Conservation (phyloP, 1,140 invertebrate genomes). For the Grapholita molesta region DNA sequence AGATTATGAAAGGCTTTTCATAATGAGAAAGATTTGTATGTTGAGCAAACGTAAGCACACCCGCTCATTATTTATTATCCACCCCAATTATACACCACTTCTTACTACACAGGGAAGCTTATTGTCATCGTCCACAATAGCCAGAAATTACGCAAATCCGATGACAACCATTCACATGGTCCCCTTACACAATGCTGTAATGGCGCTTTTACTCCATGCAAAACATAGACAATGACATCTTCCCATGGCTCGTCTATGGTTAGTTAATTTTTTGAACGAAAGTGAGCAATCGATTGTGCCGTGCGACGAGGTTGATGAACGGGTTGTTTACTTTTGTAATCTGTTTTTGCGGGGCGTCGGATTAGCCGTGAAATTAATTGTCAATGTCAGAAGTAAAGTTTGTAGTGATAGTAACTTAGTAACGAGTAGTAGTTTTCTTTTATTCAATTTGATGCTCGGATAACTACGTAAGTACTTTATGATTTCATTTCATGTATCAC, state of each 20-base stretch:
- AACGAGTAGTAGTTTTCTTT: too few relatives aligned
- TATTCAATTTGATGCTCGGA: too few relatives aligned
- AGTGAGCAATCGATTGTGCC: constrained; percentile 3
- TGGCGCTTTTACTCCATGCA: constrained; percentile 12
- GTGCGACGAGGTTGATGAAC: neutral
- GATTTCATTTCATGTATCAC: too few relatives aligned
- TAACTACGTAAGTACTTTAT: too few relatives aligned
- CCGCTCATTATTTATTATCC: neutral
- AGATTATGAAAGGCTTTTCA: too few relatives aligned
- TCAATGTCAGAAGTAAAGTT: neutral
- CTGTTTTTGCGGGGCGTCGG: neutral
- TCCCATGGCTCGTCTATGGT: constrained; percentile 1
- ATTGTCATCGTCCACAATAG: neutral
- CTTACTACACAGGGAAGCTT: neutral
- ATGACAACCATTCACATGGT: neutral
- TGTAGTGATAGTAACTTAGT: neutral
- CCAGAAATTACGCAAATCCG: constrained; percentile 10
- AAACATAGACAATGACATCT: constrained; percentile 8
- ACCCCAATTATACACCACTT: neutral
- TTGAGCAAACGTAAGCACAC: neutral
- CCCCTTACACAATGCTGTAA: constrained; percentile 10
- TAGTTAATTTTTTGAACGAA: constrained; percentile 4
- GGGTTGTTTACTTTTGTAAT: neutral
- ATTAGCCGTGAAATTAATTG: neutral
- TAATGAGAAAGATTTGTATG: neutral